These are phyloP conservation scores for Dryomyza anilis DNA, from an alignment of 2,888 invertebrate species.

Conservation along the genomic window DNA sequence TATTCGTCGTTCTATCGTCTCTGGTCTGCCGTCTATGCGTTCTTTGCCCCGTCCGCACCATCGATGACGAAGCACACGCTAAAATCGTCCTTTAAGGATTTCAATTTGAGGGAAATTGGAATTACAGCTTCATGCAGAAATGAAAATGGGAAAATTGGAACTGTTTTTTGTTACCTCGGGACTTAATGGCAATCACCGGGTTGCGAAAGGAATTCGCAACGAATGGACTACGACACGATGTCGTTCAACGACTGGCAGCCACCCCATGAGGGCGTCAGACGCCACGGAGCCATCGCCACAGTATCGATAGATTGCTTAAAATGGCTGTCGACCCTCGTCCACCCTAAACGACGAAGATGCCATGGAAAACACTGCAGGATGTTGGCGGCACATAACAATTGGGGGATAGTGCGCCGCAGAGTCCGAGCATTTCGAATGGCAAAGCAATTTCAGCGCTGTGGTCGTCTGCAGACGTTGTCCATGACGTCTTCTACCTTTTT, in stretches of 20 bases:
- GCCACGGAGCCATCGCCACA: not conserved
- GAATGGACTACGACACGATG: slow-evolving; percentile 40
- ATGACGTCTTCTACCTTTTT: not conserved
- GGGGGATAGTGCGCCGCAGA: too few species aligned
- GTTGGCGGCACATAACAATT: not conserved
- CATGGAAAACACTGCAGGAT: not conserved
- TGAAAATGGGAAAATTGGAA: slow-evolving; percentile 36
- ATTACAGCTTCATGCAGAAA: slow-evolving; percentile 40
- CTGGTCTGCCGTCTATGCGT: slow-evolving; percentile 13
- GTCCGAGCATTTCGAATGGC: not conserved
- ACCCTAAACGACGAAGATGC: slow-evolving; percentile 29
- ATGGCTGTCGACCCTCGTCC: slow-evolving; percentile 43
- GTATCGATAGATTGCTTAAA: slow-evolving; percentile 39
- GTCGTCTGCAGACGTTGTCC: not conserved
- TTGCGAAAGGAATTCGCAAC: slow-evolving; percentile 35
- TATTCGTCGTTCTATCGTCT: slow-evolving; percentile 5
- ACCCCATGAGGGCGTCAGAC: not conserved
- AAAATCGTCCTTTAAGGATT: slow-evolving; percentile 54
- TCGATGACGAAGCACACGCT: slow-evolving; percentile 26
- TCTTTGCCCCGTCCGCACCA: slow-evolving; percentile 27
- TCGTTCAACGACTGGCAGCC: not conserved
- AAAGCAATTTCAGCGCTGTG: not conserved
- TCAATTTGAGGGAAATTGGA: slow-evolving; percentile 53
- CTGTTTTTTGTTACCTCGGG: slow-evolving; percentile 37
- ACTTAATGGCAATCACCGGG: slow-evolving; percentile 52